Percentiles rank a stretch among this genome's conserved stretches.
phyloP scores from a whole-genome alignment of 2,113 vertebrate genomes.

The Equus przewalskii region DNA sequence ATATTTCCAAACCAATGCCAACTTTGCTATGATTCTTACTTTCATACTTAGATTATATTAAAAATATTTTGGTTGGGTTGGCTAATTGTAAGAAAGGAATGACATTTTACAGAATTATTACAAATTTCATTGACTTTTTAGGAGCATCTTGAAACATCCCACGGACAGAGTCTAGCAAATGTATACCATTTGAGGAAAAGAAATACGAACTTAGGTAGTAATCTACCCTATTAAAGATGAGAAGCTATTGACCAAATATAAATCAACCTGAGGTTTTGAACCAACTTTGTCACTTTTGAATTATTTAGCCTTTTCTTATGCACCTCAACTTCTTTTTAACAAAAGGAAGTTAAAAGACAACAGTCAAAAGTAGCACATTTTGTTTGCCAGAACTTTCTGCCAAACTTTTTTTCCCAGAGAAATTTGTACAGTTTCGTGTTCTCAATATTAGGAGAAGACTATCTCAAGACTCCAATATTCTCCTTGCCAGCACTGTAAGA shows the following conservation, averaged over 20 bases:
- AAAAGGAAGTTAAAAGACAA: neutral
- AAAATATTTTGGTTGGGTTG: accelerated
- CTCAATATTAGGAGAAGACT: neutral
- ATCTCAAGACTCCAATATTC: neutral
- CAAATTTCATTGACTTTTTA: neutral
- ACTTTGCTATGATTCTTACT: neutral
- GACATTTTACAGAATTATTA: neutral
- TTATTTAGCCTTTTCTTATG: neutral
- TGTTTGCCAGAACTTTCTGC: neutral
- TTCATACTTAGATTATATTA: neutral
- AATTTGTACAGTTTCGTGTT: neutral
- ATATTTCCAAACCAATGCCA: neutral
- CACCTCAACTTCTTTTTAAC: neutral
- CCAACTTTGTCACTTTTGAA: neutral
- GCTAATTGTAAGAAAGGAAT: neutral
- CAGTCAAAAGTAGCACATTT: neutral
- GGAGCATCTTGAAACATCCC: neutral
- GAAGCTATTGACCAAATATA: constrained; percentile 37
- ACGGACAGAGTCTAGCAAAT: neutral
- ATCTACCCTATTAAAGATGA: neutral
- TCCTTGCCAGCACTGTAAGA: neutral
- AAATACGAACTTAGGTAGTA: neutral
- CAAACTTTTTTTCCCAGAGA: neutral
- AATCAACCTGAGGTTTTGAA: neutral
- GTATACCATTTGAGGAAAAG: neutral